Percentiles rank a stretch among this genome's conserved stretches.
Conservation (phyloP, 2,113 vertebrate genomes). For the Sinocyclocheilus rhinocerous region DNA sequence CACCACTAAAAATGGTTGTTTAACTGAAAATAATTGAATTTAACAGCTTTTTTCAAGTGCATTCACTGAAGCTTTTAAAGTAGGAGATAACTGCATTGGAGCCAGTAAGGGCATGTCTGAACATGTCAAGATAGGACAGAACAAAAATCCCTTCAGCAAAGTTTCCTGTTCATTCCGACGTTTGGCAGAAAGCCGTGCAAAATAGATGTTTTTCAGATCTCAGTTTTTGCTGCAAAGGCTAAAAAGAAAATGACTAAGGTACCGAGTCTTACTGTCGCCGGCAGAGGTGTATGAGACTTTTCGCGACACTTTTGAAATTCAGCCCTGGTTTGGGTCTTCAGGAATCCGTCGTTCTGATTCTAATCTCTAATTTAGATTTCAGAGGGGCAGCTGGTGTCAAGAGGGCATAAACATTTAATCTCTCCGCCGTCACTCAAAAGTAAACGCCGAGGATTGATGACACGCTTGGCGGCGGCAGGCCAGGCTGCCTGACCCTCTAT, state of each 20-base stretch:
- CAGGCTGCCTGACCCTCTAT: slow-evolving; percentile 69
- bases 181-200: neutral
- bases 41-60: neutral
- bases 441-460: slow-evolving; percentile 19
- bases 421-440: neutral
- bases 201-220: neutral
- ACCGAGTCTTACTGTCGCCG: neutral
- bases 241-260: neutral
- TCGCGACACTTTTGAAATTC: neutral
- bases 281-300: neutral
- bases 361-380: slow-evolving; percentile 40
- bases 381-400: neutral
- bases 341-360: neutral
- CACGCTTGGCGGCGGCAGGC: slow-evolving; percentile 53
- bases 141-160: slow-evolving; percentile 2
- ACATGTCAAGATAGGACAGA: slow-evolving; percentile 28
- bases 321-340: slow-evolving; percentile 4
- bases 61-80: slow-evolving; percentile 23
- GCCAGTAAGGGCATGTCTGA: slow-evolving; percentile 18
- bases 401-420: neutral
- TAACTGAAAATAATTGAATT: neutral
- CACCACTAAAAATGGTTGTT: neutral
- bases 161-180: slow-evolving; percentile 6
- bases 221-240: neutral
- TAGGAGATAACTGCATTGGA: slow-evolving; percentile 32